Evolutionary conservation across 2,113 vertebrate genomes (phyloP).

Genomic region (Coptodon bakossiorum): DNA sequence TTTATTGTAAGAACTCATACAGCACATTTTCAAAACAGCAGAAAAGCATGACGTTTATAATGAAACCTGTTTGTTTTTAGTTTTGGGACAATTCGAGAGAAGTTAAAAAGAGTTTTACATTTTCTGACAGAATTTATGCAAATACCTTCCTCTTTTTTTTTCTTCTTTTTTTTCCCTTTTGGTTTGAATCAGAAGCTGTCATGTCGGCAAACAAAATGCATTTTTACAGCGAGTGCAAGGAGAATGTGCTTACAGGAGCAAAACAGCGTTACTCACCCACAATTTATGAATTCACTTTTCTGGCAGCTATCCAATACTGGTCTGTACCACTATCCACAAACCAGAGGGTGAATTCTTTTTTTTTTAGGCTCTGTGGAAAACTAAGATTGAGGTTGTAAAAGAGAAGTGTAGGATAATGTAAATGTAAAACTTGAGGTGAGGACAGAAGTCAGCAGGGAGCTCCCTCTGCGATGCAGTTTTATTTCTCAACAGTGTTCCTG

Average conservation of each 20-base stretch:
- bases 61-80: background rate
- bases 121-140: background rate
- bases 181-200: background rate
- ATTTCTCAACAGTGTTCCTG: background rate
- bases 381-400: background rate
- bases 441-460: background rate
- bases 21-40: background rate
- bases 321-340: background rate
- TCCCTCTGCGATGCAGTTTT: background rate
- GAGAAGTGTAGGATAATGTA: background rate
- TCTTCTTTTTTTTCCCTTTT: accelerated
- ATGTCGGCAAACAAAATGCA: background rate
- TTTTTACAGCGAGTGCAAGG: background rate
- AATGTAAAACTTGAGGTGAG: background rate
- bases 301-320: background rate
- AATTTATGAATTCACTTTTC: background rate
- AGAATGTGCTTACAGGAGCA: background rate
- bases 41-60: background rate
- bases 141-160: background rate
- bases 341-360: background rate
- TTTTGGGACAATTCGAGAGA: background rate
- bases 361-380: background rate
- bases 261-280: background rate
- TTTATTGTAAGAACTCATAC: background rate
- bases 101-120: background rate